A percentile compares a stretch with the other conserved stretches of the same genome.
phyloP scores from a whole-genome alignment of 2,797 vertebrate species.

The Netta rufina region DNA sequence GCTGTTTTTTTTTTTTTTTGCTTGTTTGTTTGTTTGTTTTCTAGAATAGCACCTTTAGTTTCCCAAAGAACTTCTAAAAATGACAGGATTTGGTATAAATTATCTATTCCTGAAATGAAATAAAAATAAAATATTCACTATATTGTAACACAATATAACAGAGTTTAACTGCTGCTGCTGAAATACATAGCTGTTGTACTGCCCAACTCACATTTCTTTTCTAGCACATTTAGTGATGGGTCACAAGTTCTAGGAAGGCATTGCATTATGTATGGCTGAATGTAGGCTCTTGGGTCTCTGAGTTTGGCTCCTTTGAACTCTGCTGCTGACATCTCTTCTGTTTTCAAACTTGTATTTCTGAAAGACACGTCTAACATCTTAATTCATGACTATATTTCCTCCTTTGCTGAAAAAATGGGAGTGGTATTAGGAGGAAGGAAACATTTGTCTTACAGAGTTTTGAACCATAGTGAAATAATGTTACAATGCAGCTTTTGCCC shows the following conservation, averaged over 20 bases:
- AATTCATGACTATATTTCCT: background rate
- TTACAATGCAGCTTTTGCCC: background rate
- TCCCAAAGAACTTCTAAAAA: background rate
- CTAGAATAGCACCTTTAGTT: background rate
- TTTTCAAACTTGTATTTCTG: background rate
- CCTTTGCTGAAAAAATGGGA: background rate
- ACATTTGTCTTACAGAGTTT: background rate
- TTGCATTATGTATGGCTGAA: background rate
- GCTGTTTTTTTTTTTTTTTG: too few species aligned
- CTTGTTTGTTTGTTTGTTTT: background rate
- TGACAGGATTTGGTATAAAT: background rate
- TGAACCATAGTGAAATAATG: background rate
- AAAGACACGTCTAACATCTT: background rate
- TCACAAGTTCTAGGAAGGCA: background rate
- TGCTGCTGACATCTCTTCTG: background rate
- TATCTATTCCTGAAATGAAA: background rate
- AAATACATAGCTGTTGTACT: background rate
- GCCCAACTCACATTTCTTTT: background rate
- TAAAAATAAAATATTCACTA: background rate
- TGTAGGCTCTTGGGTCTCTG: background rate
- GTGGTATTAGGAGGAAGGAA: background rate
- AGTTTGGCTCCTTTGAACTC: background rate
- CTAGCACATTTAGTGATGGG: background rate
- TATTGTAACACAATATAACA: background rate
- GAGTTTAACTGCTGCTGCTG: background rate